Base-by-base conservation (phyloP, 2,888 invertebrate species). In the Notodromas monacha region DNA sequence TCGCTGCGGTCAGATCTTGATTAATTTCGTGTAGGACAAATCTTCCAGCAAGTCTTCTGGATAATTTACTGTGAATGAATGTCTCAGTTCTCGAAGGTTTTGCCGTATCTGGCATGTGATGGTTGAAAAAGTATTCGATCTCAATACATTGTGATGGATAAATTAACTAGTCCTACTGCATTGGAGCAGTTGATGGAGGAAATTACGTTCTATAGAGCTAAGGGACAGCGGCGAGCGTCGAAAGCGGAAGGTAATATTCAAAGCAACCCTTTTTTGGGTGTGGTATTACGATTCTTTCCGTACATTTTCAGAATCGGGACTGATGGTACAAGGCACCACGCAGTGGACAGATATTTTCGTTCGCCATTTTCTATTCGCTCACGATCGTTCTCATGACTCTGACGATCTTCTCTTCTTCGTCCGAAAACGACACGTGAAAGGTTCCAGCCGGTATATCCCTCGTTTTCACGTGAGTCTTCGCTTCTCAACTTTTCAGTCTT, bases 351-450 rank as follows among this genome's bases (percentile, higher is more conserved):
- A 79, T 50, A 57, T 86, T 39, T 86, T 86, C 52, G 76, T 79
- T 38, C 61, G 77, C 10, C 77, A 84, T 55, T 86, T 86, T 50
- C 57, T 84, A 31, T 79, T 79, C 47, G 74, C 74, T 56, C 66
- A 69, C 38, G 76, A 74, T 47, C 65, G 66, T 36, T 67, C 70
- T 37, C 77, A 76, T 41, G 77, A 79, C 51, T 68, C 74, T 41
- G 86, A 89, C 54, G 86, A 86, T 52, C 59, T 89, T 42, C 53
- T 89, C 37, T 89, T 89, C 54, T 86, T 86, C 50, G 79, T 89
- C n/a, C 21, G 21, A 6, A 21, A 21, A n/a, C 6, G n/a, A n/a
- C 21, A 21, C 21, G n/a, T 21, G 6, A 6, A n/a, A 21, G 21
- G 21, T n/a, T 8, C n/a, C n/a, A 21, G 8, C 6, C 6, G 21